Conservation (phyloP, 2,113 vertebrate genomes). For the Muscicapa adusta region DNA sequence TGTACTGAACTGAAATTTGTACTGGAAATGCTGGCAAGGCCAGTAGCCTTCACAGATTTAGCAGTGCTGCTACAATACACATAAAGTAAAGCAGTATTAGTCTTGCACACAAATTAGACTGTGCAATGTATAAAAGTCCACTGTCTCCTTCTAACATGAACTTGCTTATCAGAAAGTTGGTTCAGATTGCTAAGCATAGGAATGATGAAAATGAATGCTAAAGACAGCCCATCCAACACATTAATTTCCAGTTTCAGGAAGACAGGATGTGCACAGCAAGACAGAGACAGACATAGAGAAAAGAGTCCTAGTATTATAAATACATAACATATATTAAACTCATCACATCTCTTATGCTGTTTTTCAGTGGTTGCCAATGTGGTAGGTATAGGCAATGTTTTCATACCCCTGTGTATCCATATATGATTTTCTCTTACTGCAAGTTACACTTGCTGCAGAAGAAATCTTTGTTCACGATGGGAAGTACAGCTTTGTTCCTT, state of each 20-base stretch:
- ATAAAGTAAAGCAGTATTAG: not conserved
- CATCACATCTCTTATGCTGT: not conserved
- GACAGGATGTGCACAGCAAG: not conserved
- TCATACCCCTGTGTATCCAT: not conserved
- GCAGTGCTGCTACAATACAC: not conserved
- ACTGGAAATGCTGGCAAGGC: not conserved
- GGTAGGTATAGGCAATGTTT: not conserved
- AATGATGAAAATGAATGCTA: constrained; percentile 50
- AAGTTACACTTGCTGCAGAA: not conserved
- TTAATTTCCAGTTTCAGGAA: constrained; percentile 18
- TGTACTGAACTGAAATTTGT: not conserved
- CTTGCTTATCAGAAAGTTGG: constrained; percentile 40
- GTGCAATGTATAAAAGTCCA: not conserved
- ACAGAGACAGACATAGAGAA: not conserved
- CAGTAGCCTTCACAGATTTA: not conserved
- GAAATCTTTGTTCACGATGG: not conserved
- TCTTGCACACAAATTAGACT: not conserved
- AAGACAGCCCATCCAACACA: not conserved
- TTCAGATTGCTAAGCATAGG: not conserved
- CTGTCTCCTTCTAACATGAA: constrained; percentile 4
- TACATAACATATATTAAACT: not conserved
- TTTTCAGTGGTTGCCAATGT: not conserved
- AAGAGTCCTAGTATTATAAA: not conserved
- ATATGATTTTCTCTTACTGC: not conserved
- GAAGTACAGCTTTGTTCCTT: not conserved